Percentiles rank a stretch among this genome's conserved stretches.
These are phyloP conservation scores for Alca torda DNA, from an alignment of 2,797 vertebrate species.

Conservation along the genomic window DNA sequence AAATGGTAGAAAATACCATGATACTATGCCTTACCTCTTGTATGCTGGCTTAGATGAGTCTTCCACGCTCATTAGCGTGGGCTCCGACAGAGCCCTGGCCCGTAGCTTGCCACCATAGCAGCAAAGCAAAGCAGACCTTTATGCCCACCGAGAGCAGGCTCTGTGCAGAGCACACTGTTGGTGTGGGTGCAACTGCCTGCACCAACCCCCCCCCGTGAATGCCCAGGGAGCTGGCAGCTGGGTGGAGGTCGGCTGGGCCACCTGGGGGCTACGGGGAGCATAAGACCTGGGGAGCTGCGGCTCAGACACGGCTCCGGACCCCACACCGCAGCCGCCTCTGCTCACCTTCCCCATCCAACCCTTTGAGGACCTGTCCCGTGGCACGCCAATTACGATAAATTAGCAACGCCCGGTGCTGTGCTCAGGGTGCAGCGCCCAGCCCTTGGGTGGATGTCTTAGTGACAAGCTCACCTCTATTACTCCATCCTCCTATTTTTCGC, in stretches of 20 bases:
- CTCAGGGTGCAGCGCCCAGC: neutral
- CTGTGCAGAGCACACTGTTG: neutral
- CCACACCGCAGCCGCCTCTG: rapidly evolving
- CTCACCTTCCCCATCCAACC: neutral
- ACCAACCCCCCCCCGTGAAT: neutral
- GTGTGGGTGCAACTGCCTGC: neutral
- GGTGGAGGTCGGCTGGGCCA: neutral
- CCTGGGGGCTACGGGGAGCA: neutral
- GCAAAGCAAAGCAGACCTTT: neutral
- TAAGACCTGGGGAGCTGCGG: neutral
- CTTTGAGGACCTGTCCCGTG: neutral
- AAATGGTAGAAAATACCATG: rapidly evolving
- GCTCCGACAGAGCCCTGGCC: neutral
- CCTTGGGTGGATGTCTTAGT: neutral
- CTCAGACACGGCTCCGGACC: neutral
- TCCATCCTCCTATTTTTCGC: neutral
- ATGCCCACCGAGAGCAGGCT: neutral
- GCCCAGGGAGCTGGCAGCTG: neutral
- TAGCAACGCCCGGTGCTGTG: neutral
- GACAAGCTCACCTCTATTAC: neutral
- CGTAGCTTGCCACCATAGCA: neutral
- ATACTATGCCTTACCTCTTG: neutral
- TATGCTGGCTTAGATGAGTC: neutral
- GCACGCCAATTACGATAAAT: neutral
- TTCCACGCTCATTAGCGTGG: rapidly evolving